A percentile compares a stretch with the other conserved stretches of the same genome.
Evolutionary conservation across 2,797 vertebrate genomes (phyloP).

Genomic region (Lerista edwardsae): DNA sequence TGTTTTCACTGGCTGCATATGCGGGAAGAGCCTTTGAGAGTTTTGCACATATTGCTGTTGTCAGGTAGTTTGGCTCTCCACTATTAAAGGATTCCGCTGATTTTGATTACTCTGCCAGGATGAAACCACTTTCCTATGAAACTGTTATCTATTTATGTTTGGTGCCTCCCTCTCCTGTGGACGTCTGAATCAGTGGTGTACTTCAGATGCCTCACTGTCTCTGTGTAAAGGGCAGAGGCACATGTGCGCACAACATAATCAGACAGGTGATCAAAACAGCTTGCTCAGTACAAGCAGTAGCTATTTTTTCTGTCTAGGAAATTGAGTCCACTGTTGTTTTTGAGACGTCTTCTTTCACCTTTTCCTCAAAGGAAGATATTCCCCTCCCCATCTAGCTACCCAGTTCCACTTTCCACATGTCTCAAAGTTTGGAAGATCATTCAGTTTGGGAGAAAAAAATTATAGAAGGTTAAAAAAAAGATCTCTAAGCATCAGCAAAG

Average conservation of each 20-base stretch:
- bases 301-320: constrained; percentile 1
- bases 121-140: not conserved
- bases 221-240: constrained; percentile 1
- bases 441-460: not conserved
- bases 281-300: not conserved
- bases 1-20: not conserved
- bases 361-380: not conserved
- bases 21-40: not conserved
- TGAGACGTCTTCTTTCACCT: not conserved
- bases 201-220: constrained; percentile 5
- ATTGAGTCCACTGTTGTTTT: constrained; percentile 5
- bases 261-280: constrained; percentile 11
- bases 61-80: not conserved
- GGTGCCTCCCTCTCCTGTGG: not conserved
- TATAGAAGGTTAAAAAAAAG: not conserved
- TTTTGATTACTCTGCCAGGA: not conserved
- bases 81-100: not conserved
- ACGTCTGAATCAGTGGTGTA: not conserved
- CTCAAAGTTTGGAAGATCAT: constrained; percentile 1
- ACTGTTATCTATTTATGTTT: not conserved
- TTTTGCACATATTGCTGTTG: not conserved
- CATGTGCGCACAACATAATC: not conserved
- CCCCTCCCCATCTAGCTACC: not conserved
- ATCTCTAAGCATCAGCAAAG: no score
- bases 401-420: not conserved